A percentile compares a stretch with the other conserved stretches of the same genome.
These are phyloP conservation scores for Dromas ardeola DNA, from an alignment of 2,113 vertebrate genomes.

Conservation along the genomic window DNA sequence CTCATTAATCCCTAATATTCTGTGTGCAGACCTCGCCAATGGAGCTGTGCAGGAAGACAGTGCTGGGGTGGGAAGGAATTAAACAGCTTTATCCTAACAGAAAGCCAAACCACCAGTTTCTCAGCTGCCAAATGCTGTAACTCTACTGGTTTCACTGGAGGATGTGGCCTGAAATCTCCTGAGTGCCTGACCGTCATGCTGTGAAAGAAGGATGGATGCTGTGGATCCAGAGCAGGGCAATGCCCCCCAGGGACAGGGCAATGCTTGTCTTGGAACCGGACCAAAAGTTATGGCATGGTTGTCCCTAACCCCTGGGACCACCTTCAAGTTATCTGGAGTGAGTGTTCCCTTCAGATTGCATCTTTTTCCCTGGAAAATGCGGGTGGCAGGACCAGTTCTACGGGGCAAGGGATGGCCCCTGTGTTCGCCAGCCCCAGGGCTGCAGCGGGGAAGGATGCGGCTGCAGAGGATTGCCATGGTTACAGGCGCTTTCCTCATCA, in stretches of 20 bases:
- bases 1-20: not conserved
- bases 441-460: not conserved
- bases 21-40: not conserved
- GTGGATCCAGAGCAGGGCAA: rapidly evolving
- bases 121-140: not conserved
- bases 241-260: no score
- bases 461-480: not conserved
- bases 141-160: not conserved
- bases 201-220: not conserved
- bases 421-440: rapidly evolving
- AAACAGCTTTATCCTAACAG: not conserved
- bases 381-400: not conserved
- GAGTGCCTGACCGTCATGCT: rapidly evolving
- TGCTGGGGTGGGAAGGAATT: not conserved
- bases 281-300: not conserved
- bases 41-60: not conserved
- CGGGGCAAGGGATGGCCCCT: not conserved
- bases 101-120: not conserved
- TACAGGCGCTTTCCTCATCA: not conserved
- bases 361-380: not conserved
- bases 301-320: not conserved
- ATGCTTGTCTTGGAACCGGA: not conserved
- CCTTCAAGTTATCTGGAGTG: not conserved
- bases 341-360: not conserved
- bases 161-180: not conserved